Base-by-base conservation (phyloP, 2,113 vertebrate genomes). In the Melanotaenia duboulayi region DNA sequence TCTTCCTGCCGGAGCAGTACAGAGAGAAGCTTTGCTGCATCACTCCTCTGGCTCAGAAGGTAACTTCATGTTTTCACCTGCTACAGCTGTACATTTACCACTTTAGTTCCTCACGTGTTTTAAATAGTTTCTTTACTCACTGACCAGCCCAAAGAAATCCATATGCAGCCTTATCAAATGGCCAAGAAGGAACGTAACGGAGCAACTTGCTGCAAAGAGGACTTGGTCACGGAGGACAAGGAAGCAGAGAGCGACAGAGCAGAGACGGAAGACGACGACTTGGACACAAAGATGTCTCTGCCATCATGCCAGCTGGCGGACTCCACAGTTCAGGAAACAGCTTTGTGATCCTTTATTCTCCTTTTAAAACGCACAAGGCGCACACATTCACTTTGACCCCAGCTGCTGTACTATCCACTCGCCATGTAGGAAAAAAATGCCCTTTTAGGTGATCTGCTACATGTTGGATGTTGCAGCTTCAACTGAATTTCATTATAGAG, bases 1-100 rank as follows among this genome's bases (percentile, higher is more conserved):
- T 95, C 87, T 96, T 97, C 55, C 92, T 98, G 74, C 96, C 96
- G 0, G 32, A 84, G 25, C 92, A 82, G 63, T 95, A 95, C 88
- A 93, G 59, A 57, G 92, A 92, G 46, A 87, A 90, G 69, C 85
- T 98, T 4, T 93, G 93, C 91, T 97, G 94, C 0, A 69, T 94
- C 37, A 94, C 85, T 3, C 83, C 56, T 2, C 82, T 93, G 84
- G 52, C 82, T 3, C 49, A 22, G 5, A 91, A 94, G 94, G 96
- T 91, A 80, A 37, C 5, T 11, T n/a, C 22, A 3, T 3, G 12
- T 50, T 55, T 32, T 7, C 40, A 1, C 7, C 16, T 46, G 11
- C 13, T 23, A 9, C 49, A 22, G 62, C 7, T 11, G n/a, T 0
- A 17, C 8, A 0, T 28, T 20, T 20, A 14, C 6, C 16, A 20